These are phyloP conservation scores for Amphimedon queenslandica DNA, from an alignment of 37 sponge, comb jelly and placozoan genomes.

Conservation along the genomic window DNA sequence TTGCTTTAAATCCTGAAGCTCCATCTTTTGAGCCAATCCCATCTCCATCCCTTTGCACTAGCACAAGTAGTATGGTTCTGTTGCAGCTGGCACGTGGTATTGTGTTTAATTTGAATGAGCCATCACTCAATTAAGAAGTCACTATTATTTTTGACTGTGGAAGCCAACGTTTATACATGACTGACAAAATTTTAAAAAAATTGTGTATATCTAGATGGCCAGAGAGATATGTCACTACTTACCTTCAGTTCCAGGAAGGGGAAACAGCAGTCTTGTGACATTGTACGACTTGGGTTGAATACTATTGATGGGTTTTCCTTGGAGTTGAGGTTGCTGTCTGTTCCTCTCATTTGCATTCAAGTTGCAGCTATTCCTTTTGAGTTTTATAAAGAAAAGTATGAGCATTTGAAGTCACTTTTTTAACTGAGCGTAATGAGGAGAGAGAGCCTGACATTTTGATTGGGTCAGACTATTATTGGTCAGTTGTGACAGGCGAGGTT, in stretches of 20 bases:
- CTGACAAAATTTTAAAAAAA: constrained; percentile 16
- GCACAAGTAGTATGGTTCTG: background rate
- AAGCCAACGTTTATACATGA: constrained; percentile 29
- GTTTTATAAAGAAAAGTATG: background rate
- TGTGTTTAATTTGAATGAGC: too few species aligned
- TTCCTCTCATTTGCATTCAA: constrained; percentile 4
- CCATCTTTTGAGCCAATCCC: too few species aligned
- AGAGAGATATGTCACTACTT: background rate
- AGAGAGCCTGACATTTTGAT: constrained; percentile 3
- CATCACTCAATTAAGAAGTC: background rate
- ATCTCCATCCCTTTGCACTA: too few species aligned
- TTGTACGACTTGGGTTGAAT: background rate
- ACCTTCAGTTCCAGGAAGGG: constrained; percentile 24
- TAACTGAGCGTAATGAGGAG: background rate
- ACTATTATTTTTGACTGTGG: constrained; percentile 2
- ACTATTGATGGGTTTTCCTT: background rate
- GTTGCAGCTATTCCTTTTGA: background rate
- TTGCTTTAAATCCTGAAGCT: too few species aligned
- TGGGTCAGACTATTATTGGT: constrained; percentile 26
- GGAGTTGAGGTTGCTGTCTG: background rate
- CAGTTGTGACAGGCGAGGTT: constrained; percentile 13
- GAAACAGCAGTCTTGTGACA: background rate
- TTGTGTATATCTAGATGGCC: background rate
- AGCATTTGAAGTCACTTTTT: background rate
- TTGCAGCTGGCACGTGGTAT: background rate